Conservation (phyloP, 2,888 invertebrate species). For the Meiosimyza decipiens region DNA sequence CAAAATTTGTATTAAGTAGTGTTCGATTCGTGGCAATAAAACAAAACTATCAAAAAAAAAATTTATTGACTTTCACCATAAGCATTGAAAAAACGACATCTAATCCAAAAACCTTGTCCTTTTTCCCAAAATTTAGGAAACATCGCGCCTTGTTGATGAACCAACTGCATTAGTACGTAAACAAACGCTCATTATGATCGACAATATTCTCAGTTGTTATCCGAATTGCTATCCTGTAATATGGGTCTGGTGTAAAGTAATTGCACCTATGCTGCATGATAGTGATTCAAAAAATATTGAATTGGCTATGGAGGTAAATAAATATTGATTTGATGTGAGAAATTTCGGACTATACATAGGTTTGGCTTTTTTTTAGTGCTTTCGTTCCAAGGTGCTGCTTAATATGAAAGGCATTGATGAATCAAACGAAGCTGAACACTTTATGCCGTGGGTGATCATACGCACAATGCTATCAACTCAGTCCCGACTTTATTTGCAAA, state of each 20-base stretch:
- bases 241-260: constrained; percentile 63
- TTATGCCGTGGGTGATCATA: constrained; percentile 65
- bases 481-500: constrained; percentile 60
- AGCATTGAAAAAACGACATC: background rate
- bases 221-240: constrained; percentile 63
- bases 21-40: background rate
- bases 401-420: constrained; percentile 62
- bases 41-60: no score
- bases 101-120: no score
- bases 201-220: constrained; percentile 56
- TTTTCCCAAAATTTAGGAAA: constrained; percentile 47
- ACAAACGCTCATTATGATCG: constrained; percentile 56
- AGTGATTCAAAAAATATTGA: constrained; percentile 58
- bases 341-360: background rate
- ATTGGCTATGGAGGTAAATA: constrained; percentile 56
- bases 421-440: constrained; percentile 61
- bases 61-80: background rate
- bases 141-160: constrained; percentile 55
- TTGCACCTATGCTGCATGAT: constrained; percentile 60
- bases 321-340: background rate
- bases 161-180: constrained; percentile 59
- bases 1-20: no score
- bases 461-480: constrained; percentile 57
- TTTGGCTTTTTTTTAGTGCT: constrained; percentile 54
- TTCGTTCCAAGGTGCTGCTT: constrained; percentile 57